Evolutionary conservation across 1,140 invertebrate species (phyloP), one percentile per base, ranked within the genome.

Genomic region (Pteromalus puparum): DNA sequence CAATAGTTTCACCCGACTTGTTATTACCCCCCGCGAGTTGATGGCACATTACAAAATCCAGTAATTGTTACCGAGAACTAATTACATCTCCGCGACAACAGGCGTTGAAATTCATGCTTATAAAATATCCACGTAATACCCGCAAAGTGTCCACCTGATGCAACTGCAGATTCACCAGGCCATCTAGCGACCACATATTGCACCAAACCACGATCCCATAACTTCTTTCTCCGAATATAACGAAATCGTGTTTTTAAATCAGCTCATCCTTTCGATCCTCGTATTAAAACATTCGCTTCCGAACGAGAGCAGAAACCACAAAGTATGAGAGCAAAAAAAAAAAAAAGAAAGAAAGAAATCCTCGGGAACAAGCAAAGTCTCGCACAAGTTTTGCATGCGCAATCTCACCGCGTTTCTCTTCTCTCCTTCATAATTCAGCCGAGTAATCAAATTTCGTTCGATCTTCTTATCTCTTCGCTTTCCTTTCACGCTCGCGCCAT

Each of bases 361-460:
- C 53, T 61, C 21, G 7, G 21, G 26, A 70, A 70, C 67, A 70
- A 30, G 67, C 21, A n/a, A 28, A 70, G 26, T 74, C 28, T 21
- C 42, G 21, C n/a, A 48, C 38, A 75, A 48, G 34, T 75, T 65
- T 61, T 65, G 76, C 46, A 78, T 78, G 48, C 24, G 46, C 46
- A 78, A 78, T 61, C 53, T 34, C 26, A 48, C 15, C 46, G 12
- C 12, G 3, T 21, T 26, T 42, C 38, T 21, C 5, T 6, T 21
- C 61, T 6, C 67, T 42, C 34, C 26, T 80, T 48, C 65, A 81
- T 70, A 81, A 70, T 72, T 72, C 42, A 72, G 38, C 26, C n/a
- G 65, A 81, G 67, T 67, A 82, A 82, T 82, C 81, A 76, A 82
- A 76, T 82, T 76, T 67, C 73, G 30, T 82, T 82, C 61, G 81